Evolutionary conservation across 2,797 vertebrate species (phyloP).

Genomic region (Alectoris magna): DNA sequence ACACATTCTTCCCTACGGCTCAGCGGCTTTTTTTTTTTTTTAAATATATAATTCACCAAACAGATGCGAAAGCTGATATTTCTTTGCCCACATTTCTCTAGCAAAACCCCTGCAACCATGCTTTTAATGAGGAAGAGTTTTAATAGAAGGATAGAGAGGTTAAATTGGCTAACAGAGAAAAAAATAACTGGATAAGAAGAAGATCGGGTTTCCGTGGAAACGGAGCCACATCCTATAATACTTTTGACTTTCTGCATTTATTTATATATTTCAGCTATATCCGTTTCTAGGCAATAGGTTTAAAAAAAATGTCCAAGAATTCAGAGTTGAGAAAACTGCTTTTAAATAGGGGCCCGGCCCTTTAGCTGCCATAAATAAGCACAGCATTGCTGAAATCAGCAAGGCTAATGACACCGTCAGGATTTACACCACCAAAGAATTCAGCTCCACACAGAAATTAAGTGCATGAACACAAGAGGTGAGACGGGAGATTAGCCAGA

Average conservation of each 20-base stretch:
- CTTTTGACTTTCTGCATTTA: constrained; percentile 13
- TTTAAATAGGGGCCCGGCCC: neutral
- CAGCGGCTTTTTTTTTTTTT: neutral
- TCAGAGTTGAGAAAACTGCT: neutral
- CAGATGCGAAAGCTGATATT: constrained; percentile 61
- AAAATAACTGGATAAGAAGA: constrained; percentile 61
- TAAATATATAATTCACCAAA: constrained; percentile 42
- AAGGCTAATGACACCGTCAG: neutral
- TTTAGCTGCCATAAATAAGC: neutral
- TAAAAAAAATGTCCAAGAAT: neutral
- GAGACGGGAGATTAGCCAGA: neutral
- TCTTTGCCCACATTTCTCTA: constrained; percentile 62
- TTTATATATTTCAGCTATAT: constrained; percentile 50
- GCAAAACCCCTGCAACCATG: constrained; percentile 57
- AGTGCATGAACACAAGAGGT: neutral
- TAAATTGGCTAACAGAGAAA: constrained; percentile 64
- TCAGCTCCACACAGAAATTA: neutral
- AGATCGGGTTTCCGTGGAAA: constrained; percentile 72
- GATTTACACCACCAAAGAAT: neutral
- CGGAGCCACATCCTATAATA: constrained; percentile 66
- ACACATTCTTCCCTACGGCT: constrained; percentile 18
- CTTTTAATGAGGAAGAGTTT: constrained; percentile 69
- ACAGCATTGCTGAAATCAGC: neutral
- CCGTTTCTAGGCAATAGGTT: constrained; percentile 11
- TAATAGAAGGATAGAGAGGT: constrained; percentile 68